Evolutionary conservation across 1,140 invertebrate genomes (phyloP).

Genomic region (Drosophila orosa): DNA sequence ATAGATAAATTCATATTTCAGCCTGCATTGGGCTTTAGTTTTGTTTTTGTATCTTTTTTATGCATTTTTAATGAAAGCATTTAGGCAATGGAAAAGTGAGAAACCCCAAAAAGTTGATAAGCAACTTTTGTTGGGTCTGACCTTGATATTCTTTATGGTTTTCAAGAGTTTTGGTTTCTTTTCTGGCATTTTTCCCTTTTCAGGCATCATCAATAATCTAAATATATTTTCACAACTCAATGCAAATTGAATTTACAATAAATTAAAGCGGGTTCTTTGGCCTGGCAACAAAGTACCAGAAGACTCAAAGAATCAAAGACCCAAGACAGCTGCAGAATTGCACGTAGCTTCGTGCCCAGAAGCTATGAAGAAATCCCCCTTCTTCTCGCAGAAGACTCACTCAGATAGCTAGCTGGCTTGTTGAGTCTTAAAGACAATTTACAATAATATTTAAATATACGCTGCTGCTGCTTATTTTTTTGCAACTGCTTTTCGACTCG

Average conservation of each 20-base stretch:
- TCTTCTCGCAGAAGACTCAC: constrained; percentile 13
- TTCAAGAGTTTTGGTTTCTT: background rate
- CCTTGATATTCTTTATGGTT: constrained; percentile 49
- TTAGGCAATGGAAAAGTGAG: constrained; percentile 48
- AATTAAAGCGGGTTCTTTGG: constrained; percentile 21
- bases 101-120: constrained; percentile 65
- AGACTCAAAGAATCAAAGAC: background rate
- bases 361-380: constrained; percentile 2
- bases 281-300: constrained; percentile 18
- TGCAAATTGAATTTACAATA: constrained; percentile 55
- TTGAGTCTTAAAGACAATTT: constrained; percentile 46
- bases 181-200: constrained; percentile 60
- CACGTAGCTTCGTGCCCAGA: constrained; percentile 33
- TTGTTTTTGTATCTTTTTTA: constrained; percentile 49
- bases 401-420: constrained; percentile 14
- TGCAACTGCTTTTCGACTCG: constrained; percentile 44
- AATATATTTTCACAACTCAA: constrained; percentile 26
- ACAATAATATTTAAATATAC: constrained; percentile 61
- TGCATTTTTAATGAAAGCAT: constrained; percentile 78
- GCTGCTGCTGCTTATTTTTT: constrained; percentile 17
- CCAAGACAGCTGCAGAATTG: constrained; percentile 22
- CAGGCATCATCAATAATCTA: constrained; percentile 41
- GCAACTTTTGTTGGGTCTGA: constrained; percentile 66
- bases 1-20: constrained; percentile 28
- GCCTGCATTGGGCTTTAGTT: constrained; percentile 27